phyloP scores from a whole-genome alignment of 2,797 vertebrate species.

The Peromyscus melanophrys region DNA sequence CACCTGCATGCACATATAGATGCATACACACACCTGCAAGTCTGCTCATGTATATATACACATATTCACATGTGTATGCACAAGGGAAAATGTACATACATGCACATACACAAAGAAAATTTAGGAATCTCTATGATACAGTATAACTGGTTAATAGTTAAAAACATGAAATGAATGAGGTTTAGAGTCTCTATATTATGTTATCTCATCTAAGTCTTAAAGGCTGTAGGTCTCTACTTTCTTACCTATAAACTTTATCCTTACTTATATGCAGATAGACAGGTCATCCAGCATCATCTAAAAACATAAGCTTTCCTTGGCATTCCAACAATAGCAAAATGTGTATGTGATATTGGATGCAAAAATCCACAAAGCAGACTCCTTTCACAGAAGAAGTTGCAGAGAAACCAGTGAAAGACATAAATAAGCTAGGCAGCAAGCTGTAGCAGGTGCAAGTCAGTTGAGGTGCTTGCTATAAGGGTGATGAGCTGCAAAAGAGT shows the following conservation, averaged over 20 bases:
- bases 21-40: neutral
- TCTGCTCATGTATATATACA: neutral
- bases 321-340: neutral
- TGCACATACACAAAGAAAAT: neutral
- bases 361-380: neutral
- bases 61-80: neutral
- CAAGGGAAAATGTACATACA: no score
- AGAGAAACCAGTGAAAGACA: neutral
- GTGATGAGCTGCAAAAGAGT: neutral
- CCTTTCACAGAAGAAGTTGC: neutral
- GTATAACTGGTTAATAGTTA: neutral
- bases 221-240: neutral
- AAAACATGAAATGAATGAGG: conserved; percentile 17
- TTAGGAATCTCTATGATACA: neutral
- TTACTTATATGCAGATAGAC: neutral
- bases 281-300: neutral
- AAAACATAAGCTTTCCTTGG: neutral
- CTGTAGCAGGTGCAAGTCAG: neutral
- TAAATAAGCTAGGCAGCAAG: neutral
- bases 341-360: neutral
- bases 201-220: neutral
- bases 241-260: neutral
- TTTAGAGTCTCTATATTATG: neutral
- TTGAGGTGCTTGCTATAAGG: neutral
- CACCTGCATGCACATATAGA: neutral